Base-by-base conservation (phyloP, 2,113 vertebrate genomes). In the Mohoua ochrocephala region DNA sequence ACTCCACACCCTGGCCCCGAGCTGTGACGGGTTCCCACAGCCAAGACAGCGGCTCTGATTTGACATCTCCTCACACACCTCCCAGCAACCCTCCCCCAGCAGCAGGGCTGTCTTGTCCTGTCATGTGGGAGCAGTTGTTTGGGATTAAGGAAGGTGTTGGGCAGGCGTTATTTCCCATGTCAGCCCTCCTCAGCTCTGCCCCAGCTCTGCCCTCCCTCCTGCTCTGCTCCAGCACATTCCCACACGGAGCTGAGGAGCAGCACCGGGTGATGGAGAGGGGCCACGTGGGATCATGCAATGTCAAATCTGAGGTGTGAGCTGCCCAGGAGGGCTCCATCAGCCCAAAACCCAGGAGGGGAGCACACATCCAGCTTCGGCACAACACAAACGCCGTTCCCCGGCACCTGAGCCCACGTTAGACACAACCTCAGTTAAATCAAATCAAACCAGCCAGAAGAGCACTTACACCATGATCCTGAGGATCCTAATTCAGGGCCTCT, bases 131-230 rank as follows among this genome's bases (percentile, higher is more conserved):
- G 50, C 81, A 71, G 61, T 17, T 1, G 0, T 23, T 42, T 6
- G 75, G 71, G 78, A 96, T 96, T 88, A 96, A 96, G 87, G n/a
- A 57, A 52, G 12, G 17, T 26, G 24, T 54, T 82, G 64, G 18
- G 57, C 21, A 11, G 71, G 59, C 16, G 18, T 20, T 24, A 33
- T 57, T 73, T 80, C 67, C 86, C 89, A n/a, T 67, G 16, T 63
- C 27, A 7, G 22, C 61, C 42, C 76, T 88, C 52, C 82, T 35
- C 4, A n/a, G n/a, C n/a, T n/a, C n/a, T n/a, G 20, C 4, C 50
- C 74, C 41, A 23, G 15, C 85, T 53, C 91, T 90, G 76, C 68
- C 65, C 75, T 79, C 31, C 35, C 59, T 82, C 61, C 73, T 49
- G 45, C 7, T 0, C 64, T 20, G 54, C 64, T 54, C 73, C 35